A percentile compares a stretch with the other conserved stretches of the same genome.
Conservation (phyloP, 2,888 invertebrate species). For the Perithous albicinctus region DNA sequence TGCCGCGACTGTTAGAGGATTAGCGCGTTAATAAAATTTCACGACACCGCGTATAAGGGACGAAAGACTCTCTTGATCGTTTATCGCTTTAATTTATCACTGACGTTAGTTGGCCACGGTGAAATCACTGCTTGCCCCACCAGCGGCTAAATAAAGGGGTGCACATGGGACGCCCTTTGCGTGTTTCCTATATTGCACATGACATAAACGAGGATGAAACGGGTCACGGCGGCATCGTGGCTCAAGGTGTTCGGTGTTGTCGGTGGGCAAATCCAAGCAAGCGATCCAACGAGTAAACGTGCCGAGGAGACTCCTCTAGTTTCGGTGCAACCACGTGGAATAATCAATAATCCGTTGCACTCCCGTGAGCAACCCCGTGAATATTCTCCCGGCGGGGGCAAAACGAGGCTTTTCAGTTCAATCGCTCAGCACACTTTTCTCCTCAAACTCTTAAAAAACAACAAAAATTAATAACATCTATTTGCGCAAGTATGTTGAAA, state of each 20-base stretch:
- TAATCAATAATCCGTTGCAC: constrained; percentile 67
- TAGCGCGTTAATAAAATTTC: background rate
- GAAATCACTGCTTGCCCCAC: constrained; percentile 39
- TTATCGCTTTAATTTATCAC: constrained; percentile 67
- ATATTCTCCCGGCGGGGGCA: constrained; percentile 30
- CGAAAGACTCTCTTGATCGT: constrained; percentile 21
- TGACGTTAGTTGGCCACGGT: constrained; percentile 39
- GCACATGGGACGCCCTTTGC: constrained; percentile 50
- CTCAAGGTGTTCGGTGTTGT: constrained; percentile 47
- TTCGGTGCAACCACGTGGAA: constrained; percentile 68
- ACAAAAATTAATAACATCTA: background rate
- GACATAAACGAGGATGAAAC: background rate
- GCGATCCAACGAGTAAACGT: no score
- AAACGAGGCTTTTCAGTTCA: background rate
- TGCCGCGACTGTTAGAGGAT: background rate
- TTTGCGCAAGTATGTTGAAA: background rate
- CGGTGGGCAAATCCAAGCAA: constrained; percentile 23
- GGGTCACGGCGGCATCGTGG: constrained; percentile 12
- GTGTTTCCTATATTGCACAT: constrained; percentile 57
- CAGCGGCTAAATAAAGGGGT: constrained; percentile 38
- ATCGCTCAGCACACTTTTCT: background rate
- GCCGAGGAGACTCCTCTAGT: constrained; percentile 43
- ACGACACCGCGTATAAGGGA: constrained; percentile 9
- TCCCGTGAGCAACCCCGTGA: constrained; percentile 36
- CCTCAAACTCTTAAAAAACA: background rate